Evolutionary conservation across 2,888 invertebrate species (phyloP).

Genomic region (Apodemia zela): DNA sequence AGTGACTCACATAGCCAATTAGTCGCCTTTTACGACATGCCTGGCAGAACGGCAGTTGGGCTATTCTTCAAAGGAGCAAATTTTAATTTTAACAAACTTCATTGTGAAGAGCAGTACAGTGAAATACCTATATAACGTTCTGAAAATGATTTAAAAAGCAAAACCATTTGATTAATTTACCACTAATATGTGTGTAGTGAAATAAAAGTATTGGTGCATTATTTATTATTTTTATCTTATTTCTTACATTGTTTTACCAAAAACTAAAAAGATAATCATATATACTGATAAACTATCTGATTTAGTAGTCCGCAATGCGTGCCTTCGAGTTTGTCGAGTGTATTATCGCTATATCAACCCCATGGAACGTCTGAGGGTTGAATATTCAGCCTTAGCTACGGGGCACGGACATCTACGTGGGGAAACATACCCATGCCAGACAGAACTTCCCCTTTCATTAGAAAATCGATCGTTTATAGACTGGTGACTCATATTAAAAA

Average conservation of each 20-base stretch:
- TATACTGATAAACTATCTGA: constrained; percentile 2
- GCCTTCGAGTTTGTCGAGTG: background rate
- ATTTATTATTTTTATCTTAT: too few species aligned
- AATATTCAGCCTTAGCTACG: constrained; percentile 27
- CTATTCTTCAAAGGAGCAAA: too few species aligned
- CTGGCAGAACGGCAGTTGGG: too few species aligned
- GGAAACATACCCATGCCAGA: constrained; percentile 45
- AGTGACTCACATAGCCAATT: too few species aligned
- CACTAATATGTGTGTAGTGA: too few species aligned
- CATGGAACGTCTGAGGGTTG: constrained; percentile 19
- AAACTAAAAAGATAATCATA: background rate
- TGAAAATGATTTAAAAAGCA: too few species aligned
- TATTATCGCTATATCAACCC: constrained; percentile 12
- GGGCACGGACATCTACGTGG: constrained; percentile 23
- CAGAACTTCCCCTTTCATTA: constrained; percentile 45
- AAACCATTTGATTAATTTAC: too few species aligned
- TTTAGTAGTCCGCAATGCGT: constrained; percentile 9
- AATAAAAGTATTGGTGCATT: too few species aligned
- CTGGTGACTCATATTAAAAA: constrained; percentile 41
- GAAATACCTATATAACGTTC: too few species aligned
- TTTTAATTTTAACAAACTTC: too few species aligned
- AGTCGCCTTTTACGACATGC: too few species aligned
- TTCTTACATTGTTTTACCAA: background rate
- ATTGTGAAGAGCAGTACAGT: too few species aligned
- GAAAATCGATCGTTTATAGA: constrained; percentile 57